These are phyloP conservation scores for Muscicapa adusta DNA, from an alignment of 2,113 vertebrate genomes.

Conservation along the genomic window DNA sequence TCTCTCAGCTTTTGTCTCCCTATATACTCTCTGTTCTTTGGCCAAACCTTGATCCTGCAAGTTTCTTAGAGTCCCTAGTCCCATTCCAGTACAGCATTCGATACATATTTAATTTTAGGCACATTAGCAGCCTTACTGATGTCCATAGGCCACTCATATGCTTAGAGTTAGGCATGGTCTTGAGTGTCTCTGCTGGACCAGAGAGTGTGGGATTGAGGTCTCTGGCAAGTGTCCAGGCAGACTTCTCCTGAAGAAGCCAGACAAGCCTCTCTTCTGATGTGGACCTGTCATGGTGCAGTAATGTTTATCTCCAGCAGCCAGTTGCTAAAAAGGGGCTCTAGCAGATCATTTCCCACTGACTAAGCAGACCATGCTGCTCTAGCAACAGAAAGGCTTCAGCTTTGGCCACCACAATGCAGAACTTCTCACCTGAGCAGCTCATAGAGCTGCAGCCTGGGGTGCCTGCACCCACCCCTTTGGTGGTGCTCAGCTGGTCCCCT, in stretches of 20 bases:
- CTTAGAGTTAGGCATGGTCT: constrained; percentile 2
- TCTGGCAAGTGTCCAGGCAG: neutral
- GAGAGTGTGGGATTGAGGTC: neutral
- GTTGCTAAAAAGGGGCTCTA: neutral
- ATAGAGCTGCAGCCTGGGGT: neutral
- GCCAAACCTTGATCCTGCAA: constrained; percentile 47
- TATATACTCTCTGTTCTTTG: constrained; percentile 37
- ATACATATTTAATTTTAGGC: constrained; percentile 12
- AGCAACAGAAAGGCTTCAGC: neutral
- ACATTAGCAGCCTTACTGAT: constrained; percentile 3
- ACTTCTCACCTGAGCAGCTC: neutral
- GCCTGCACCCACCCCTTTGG: neutral
- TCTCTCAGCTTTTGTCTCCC: neutral
- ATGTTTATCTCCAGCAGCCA: neutral
- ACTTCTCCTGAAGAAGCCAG: neutral
- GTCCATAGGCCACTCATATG: neutral
- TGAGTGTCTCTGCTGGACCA: neutral
- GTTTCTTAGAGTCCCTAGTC: constrained; percentile 24
- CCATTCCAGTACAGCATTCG: neutral
- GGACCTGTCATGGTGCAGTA: neutral
- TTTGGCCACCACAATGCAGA: neutral
- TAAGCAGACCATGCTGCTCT: neutral
- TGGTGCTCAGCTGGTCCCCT: neutral
- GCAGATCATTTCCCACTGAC: neutral
- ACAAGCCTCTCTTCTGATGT: neutral